A percentile compares a stretch with the other conserved stretches of the same genome.
Evolutionary conservation across 2,888 invertebrate genomes (phyloP).

Genomic region (Ophion ventricosus): DNA sequence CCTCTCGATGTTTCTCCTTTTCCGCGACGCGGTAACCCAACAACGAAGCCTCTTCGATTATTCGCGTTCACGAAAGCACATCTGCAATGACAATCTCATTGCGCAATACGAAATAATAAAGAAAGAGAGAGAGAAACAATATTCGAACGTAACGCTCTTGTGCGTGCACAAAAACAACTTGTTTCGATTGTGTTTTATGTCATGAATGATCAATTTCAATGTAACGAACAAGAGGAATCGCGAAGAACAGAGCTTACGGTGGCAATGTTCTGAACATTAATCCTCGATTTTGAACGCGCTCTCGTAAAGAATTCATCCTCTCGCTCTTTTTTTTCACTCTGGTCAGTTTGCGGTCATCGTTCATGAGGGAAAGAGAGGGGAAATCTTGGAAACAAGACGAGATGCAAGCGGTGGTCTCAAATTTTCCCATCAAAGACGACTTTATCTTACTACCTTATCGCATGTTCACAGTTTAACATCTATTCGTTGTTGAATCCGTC

Average conservation of each 20-base stretch:
- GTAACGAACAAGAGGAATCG: no score
- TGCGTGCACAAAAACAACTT: no score
- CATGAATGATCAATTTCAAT: no score
- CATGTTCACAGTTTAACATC: conserved; percentile 1
- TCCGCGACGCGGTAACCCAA: background rate
- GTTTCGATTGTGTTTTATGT: no score
- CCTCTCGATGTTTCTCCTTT: background rate
- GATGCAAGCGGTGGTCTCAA: no score
- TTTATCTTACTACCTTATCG: conserved; percentile 18
- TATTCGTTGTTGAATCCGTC: background rate
- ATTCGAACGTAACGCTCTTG: background rate
- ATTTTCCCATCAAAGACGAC: conserved; percentile 1
- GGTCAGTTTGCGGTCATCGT: background rate
- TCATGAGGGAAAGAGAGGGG: background rate
- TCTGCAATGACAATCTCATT: conserved; percentile 4
- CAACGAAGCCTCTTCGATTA: background rate
- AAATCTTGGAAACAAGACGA: no score
- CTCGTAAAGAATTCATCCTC: background rate
- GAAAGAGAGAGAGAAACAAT: conserved; percentile 14
- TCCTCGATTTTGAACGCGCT: background rate
- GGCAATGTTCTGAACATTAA: no score
- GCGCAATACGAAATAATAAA: conserved; percentile 16
- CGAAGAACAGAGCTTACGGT: no score
- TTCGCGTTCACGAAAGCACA: conserved; percentile 29
- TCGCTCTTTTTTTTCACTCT: background rate